These are phyloP conservation scores for Synanthedon tipuliformis DNA, from an alignment of 2,888 invertebrate species.

Conservation along the genomic window DNA sequence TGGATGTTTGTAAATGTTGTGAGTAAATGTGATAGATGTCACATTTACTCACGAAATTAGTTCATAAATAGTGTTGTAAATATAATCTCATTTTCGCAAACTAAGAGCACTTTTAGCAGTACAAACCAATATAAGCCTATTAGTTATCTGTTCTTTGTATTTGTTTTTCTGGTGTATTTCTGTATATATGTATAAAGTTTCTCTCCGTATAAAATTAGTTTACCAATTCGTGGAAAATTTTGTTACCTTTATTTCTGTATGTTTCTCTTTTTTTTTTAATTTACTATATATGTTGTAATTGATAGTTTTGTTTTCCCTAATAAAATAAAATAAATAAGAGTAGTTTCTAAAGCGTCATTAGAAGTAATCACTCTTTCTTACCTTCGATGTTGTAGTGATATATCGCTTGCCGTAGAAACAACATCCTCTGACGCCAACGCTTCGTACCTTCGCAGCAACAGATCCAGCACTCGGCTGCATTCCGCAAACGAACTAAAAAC, in stretches of 20 bases:
- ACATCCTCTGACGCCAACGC: constrained; percentile 73
- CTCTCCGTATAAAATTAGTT: too few species aligned
- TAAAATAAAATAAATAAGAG: not conserved
- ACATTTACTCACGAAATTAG: too few species aligned
- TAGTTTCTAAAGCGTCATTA: not conserved
- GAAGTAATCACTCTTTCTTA: constrained; percentile 17
- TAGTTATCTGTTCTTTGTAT: too few species aligned
- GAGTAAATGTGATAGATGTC: too few species aligned
- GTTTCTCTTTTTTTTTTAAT: too few species aligned
- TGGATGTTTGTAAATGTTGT: too few species aligned
- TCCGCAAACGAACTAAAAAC: constrained; percentile 78
- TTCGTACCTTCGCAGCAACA: constrained; percentile 83
- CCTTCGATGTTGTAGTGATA: constrained; percentile 80
- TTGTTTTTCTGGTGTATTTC: too few species aligned
- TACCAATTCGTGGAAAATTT: not conserved
- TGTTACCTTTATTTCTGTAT: not conserved
- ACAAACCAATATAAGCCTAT: not conserved
- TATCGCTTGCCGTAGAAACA: constrained; percentile 55
- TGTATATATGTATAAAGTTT: too few species aligned
- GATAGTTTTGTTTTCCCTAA: too few species aligned
- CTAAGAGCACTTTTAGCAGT: not conserved
- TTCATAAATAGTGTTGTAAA: too few species aligned
- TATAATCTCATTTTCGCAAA: not conserved
- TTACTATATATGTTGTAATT: too few species aligned
- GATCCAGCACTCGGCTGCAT: constrained; percentile 84